Percentiles rank a stretch among this genome's conserved stretches.
These are phyloP conservation scores for Tenthredo amoena DNA, from an alignment of 2,888 invertebrate species.

Conservation along the genomic window DNA sequence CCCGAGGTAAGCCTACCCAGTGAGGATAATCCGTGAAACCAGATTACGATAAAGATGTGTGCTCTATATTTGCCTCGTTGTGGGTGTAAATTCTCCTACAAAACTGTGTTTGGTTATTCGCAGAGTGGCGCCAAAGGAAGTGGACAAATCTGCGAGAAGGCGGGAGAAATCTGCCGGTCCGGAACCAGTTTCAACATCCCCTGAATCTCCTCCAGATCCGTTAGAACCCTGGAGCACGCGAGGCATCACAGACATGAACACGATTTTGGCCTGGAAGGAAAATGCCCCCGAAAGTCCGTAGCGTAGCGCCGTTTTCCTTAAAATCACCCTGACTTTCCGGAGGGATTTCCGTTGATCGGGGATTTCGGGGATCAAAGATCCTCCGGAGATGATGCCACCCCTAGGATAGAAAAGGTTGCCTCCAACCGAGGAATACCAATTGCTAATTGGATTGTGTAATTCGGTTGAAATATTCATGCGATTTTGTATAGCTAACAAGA, in stretches of 20 bases:
- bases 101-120: conserved; percentile 59
- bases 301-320: conserved; percentile 56
- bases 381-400: conserved; percentile 23
- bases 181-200: conserved; percentile 60
- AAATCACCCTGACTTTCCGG: conserved; percentile 25
- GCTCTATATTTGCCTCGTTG: not conserved
- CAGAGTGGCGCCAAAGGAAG: conserved; percentile 79
- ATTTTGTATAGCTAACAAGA: conserved; percentile 16
- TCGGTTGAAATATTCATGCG: conserved; percentile 10
- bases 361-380: conserved; percentile 46
- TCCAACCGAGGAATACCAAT: conserved; percentile 33
- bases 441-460: conserved; percentile 42
- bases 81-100: not conserved
- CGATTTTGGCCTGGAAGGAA: conserved; percentile 83
- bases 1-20: conserved; percentile 19
- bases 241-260: conserved; percentile 85
- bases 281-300: conserved; percentile 80
- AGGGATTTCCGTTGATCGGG: conserved; percentile 43
- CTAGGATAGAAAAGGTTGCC: conserved; percentile 41
- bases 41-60: conserved; percentile 6
- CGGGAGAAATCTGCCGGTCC: conserved; percentile 77
- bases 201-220: conserved; percentile 82
- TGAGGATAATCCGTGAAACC: conserved; percentile 14
- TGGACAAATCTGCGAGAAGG: conserved; percentile 68
- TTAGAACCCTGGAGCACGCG: conserved; percentile 88